Percentiles rank a stretch among this genome's conserved stretches.
phyloP scores from a whole-genome alignment of 2,113 vertebrate genomes.

The Oenanthe melanoleuca region DNA sequence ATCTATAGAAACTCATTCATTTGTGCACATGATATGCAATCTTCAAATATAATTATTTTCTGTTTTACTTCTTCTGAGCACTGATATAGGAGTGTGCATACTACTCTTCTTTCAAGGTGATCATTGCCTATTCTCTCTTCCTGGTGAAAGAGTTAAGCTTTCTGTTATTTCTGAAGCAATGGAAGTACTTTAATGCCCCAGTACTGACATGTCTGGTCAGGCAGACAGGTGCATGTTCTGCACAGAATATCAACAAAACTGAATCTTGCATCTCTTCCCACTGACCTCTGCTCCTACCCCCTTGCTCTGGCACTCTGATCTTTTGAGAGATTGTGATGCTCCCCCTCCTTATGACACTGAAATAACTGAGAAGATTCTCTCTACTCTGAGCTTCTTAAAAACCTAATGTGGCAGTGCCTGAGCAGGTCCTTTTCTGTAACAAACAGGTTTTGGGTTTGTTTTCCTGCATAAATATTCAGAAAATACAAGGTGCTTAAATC shows the following conservation, averaged over 20 bases:
- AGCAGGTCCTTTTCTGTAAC: not conserved
- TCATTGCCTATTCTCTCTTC: not conserved
- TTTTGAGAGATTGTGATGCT: not conserved
- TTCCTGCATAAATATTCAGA: not conserved
- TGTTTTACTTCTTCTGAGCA: not conserved
- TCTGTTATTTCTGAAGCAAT: not conserved
- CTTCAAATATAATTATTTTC: not conserved
- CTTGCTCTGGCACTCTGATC: not conserved
- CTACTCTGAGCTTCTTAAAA: not conserved
- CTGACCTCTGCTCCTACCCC: not conserved
- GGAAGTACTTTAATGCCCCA: not conserved
- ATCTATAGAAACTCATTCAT: not conserved
- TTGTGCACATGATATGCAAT: not conserved
- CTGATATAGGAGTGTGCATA: not conserved
- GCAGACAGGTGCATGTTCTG: not conserved
- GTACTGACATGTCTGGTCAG: not conserved
- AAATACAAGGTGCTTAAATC: not conserved
- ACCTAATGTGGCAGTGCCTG: not conserved
- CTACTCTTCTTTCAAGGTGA: not conserved
- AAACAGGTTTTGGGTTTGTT: not conserved
- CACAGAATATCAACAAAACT: not conserved
- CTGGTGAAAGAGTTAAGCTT: not conserved
- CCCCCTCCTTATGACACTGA: not conserved
- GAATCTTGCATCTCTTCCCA: not conserved
- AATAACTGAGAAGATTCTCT: not conserved